phyloP scores from a whole-genome alignment of 2,113 vertebrate genomes.

The Mixornis gularis region DNA sequence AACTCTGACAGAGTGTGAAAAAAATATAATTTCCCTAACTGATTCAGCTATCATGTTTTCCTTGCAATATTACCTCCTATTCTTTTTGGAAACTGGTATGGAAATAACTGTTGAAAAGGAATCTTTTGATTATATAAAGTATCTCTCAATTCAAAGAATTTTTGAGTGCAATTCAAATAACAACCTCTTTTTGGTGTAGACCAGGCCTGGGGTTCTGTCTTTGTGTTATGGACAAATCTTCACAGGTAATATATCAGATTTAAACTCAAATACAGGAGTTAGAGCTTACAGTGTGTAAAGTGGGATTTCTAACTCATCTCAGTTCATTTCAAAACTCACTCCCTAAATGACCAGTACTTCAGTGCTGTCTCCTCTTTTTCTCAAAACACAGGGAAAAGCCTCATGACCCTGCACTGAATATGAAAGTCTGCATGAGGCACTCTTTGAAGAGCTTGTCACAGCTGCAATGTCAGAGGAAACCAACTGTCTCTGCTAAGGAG shows the following conservation, averaged over 20 bases:
- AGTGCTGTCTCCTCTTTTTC: conserved; percentile 1
- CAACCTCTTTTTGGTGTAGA: conserved; percentile 30
- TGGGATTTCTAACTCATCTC: conserved; percentile 26
- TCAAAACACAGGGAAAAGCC: conserved; percentile 6
- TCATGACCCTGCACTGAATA: conserved; percentile 4
- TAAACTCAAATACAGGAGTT: neutral
- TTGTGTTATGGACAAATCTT: conserved; percentile 27
- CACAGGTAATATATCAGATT: neutral
- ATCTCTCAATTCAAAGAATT: conserved; percentile 34
- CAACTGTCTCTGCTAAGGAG: neutral
- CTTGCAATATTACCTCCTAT: conserved; percentile 11
- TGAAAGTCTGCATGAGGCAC: neutral
- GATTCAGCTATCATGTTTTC: conserved; percentile 19
- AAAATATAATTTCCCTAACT: neutral
- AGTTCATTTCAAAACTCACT: conserved; percentile 26
- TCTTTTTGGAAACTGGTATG: conserved; percentile 26
- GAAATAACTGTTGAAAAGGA: conserved; percentile 25
- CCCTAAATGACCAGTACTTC: conserved; percentile 18
- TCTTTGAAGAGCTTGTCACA: conserved; percentile 30
- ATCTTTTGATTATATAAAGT: conserved; percentile 43
- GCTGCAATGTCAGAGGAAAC: neutral
- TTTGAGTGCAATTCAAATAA: conserved; percentile 39
- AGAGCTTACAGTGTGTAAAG: neutral
- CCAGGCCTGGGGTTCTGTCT: conserved; percentile 2
- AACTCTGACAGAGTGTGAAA: neutral